Evolutionary conservation across 2,888 invertebrate genomes (phyloP).

Genomic region (Synergus laeviventris): DNA sequence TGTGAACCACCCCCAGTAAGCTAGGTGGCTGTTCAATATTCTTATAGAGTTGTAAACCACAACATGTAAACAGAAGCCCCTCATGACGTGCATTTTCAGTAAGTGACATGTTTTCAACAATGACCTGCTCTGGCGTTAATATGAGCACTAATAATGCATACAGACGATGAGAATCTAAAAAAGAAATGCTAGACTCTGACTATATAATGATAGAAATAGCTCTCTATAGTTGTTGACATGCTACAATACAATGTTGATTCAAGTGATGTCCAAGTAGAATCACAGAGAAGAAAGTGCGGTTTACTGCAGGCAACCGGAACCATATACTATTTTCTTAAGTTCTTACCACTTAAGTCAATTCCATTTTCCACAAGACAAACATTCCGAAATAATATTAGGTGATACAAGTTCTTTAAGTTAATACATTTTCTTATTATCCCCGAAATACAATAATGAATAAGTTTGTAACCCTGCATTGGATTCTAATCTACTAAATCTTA

Average conservation of each 20-base stretch:
- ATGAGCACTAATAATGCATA: conserved; percentile 14
- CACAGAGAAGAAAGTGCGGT: conserved; percentile 18
- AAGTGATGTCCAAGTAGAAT: conserved; percentile 6
- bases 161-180: conserved; percentile 14
- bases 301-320: conserved; percentile 4
- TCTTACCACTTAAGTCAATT: neutral
- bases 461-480: no score
- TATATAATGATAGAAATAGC: neutral
- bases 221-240: conserved; percentile 3
- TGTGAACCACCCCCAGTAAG: neutral
- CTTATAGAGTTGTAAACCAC: conserved; percentile 29
- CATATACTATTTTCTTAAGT: neutral
- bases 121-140: neutral
- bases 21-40: conserved; percentile 19
- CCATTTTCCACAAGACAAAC: conserved; percentile 13
- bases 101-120: neutral
- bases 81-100: conserved; percentile 21
- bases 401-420: no score
- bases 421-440: no score
- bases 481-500: no score
- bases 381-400: neutral
- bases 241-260: neutral
- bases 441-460: no score
- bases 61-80: conserved; percentile 30
- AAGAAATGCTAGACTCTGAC: conserved; percentile 2